phyloP scores from a whole-genome alignment of 1,140 invertebrate species.

The Adelges cooleyi region DNA sequence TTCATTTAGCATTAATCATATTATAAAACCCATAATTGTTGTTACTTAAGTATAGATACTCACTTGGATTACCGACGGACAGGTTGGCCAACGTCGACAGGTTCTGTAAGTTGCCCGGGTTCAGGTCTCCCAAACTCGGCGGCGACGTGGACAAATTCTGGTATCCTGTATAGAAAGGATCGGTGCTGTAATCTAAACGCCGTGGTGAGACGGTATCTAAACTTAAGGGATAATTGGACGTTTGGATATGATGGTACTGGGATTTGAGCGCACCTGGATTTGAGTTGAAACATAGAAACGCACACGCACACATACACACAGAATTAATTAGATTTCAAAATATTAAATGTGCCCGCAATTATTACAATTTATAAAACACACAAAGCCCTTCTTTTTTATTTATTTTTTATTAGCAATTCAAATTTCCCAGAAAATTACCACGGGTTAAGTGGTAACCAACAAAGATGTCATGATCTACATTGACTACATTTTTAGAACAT shows the following conservation, averaged over 20 bases:
- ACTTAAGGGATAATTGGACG: slow-evolving; percentile 19
- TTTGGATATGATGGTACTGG: slow-evolving; percentile 23
- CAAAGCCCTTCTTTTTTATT: too few species aligned
- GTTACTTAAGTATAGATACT: too few species aligned
- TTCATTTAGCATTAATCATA: too few species aligned
- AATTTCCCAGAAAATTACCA: too few species aligned
- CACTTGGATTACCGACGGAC: slow-evolving; percentile 41
- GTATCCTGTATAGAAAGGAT: slow-evolving; percentile 27
- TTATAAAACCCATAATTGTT: too few species aligned
- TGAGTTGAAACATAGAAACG: not conserved
- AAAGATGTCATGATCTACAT: too few species aligned
- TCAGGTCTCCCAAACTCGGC: slow-evolving; percentile 39
- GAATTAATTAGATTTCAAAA: slow-evolving; percentile 2
- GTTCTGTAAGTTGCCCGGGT: slow-evolving; percentile 48
- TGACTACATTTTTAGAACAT: too few species aligned
- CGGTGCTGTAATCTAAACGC: slow-evolving; percentile 19
- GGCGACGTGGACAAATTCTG: slow-evolving; percentile 3
- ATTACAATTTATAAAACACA: too few species aligned
- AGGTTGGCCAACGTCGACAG: slow-evolving; percentile 49
- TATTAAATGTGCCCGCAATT: too few species aligned
- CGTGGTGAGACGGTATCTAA: slow-evolving; percentile 7
- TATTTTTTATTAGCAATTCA: too few species aligned
- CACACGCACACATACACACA: not conserved
- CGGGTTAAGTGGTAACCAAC: too few species aligned
- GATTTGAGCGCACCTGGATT: slow-evolving; percentile 26